Conservation (phyloP, 2,888 invertebrate species). For the Aquatica leii region DNA sequence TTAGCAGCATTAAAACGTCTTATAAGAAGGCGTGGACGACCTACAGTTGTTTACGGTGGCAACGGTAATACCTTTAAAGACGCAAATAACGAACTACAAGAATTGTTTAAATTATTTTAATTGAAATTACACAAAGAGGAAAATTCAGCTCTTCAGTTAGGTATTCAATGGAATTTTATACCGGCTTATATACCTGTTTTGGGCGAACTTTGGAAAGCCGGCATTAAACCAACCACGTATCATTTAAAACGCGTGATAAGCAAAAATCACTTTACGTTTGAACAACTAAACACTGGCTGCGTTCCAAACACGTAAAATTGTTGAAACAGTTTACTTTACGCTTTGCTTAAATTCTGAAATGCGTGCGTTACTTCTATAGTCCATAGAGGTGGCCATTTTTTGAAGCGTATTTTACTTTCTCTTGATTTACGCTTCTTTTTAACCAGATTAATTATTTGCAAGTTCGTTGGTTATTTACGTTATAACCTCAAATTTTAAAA, state of each 20-base stretch:
- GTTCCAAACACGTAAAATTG: not conserved
- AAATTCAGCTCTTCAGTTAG: too few relatives aligned
- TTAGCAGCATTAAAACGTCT: not conserved
- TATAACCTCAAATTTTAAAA: constrained; percentile 1
- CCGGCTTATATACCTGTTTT: too few relatives aligned
- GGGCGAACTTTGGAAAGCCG: too few relatives aligned
- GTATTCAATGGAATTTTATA: too few relatives aligned
- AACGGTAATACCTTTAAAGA: constrained; percentile 1
- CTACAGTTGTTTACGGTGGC: not conserved
- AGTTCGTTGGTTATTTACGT: too few relatives aligned
- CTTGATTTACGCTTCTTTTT: constrained; percentile 1
- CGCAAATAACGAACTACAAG: constrained; percentile 4
- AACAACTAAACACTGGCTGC: not conserved
- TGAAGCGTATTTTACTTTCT: constrained; percentile 1
- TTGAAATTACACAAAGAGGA: too few relatives aligned
- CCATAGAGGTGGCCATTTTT: not conserved
- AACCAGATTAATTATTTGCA: not conserved
- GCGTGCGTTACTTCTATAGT: not conserved
- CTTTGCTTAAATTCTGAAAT: constrained; percentile 2
- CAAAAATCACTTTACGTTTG: too few relatives aligned
- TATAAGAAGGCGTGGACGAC: too few relatives aligned
- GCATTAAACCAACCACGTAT: too few relatives aligned
- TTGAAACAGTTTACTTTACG: constrained; percentile 5
- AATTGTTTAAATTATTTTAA: too few relatives aligned
- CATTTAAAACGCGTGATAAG: too few relatives aligned